Conservation (phyloP, 2,888 invertebrate species). For the Drosophila tanythrix region DNA sequence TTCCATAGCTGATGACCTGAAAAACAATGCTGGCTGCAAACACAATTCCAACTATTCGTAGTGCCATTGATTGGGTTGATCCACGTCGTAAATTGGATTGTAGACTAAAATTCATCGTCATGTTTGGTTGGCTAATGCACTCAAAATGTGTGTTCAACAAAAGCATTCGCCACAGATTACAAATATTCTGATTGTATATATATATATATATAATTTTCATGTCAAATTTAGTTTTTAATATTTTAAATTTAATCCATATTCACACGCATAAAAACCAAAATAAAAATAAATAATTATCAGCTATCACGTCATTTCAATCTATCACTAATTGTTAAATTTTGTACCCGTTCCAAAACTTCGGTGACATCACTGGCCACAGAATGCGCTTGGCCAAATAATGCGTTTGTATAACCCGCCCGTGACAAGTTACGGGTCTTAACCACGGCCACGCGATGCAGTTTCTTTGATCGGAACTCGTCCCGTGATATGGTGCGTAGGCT, state of each 20-base stretch:
- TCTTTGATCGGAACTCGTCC: conserved; percentile 60
- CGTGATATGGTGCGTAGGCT: conserved; percentile 58
- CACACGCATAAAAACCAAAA: background rate
- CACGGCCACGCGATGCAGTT: conserved; percentile 44
- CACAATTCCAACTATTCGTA: background rate
- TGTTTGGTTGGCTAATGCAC: background rate
- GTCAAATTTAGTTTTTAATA: background rate
- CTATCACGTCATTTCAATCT: background rate
- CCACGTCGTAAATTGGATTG: background rate
- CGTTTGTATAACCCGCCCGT: background rate
- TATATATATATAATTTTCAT: background rate
- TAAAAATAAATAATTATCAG: background rate
- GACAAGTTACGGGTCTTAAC: conserved; percentile 7
- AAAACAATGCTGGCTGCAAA: conserved; percentile 1
- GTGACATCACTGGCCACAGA: conserved; percentile 11
- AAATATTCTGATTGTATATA: background rate
- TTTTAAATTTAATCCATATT: background rate
- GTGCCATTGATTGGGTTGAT: conserved; percentile 6
- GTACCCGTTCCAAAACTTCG: conserved; percentile 9
- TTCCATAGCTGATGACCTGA: conserved; percentile 11
- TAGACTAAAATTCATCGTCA: conserved; percentile 5
- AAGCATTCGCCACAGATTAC: conserved; percentile 5
- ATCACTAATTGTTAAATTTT: conserved; percentile 5
- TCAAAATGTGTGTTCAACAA: conserved; percentile 4
- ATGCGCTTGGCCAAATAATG: background rate